Evolutionary conservation across 1,140 invertebrate genomes (phyloP).

Genomic region (Rhagoletis zephyria): DNA sequence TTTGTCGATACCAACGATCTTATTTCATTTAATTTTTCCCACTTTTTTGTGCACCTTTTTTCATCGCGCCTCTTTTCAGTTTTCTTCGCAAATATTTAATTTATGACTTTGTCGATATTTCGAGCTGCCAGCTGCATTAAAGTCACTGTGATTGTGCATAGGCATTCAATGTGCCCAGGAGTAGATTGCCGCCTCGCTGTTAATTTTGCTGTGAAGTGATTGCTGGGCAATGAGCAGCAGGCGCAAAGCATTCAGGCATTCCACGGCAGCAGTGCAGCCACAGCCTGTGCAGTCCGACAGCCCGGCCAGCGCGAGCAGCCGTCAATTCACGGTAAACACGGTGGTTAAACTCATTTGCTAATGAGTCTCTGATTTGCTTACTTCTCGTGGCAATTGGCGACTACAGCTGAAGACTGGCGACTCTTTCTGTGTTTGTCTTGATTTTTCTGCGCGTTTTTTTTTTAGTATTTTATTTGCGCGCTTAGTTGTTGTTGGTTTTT

Average conservation of each 20-base stretch:
- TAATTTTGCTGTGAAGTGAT: background rate
- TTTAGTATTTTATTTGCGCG: background rate
- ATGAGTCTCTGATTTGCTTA: slow-evolving; percentile 61
- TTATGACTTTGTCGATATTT: slow-evolving; percentile 71
- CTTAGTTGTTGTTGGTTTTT: background rate
- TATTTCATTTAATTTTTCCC: slow-evolving; percentile 29
- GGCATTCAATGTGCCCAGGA: background rate
- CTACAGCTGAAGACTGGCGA: slow-evolving; percentile 15
- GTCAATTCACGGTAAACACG: slow-evolving; percentile 54
- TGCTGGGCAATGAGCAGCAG: background rate
- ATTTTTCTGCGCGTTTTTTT: background rate
- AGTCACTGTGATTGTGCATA: slow-evolving; percentile 37
- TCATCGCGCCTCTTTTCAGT: slow-evolving; percentile 42
- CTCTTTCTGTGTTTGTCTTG: background rate
- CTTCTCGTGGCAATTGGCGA: slow-evolving; percentile 21
- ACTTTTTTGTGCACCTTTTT: slow-evolving; percentile 41
- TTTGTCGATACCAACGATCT: slow-evolving; percentile 25
- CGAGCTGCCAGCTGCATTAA: slow-evolving; percentile 34
- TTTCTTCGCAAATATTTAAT: slow-evolving; percentile 66
- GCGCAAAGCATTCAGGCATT: background rate
- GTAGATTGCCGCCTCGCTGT: slow-evolving; percentile 27
- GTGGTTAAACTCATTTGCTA: slow-evolving; percentile 67
- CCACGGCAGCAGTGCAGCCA: background rate
- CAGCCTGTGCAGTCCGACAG: background rate
- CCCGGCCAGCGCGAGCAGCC: background rate